Evolutionary conservation across 2,113 vertebrate genomes (phyloP).

Genomic region (Vanacampus margaritifer): DNA sequence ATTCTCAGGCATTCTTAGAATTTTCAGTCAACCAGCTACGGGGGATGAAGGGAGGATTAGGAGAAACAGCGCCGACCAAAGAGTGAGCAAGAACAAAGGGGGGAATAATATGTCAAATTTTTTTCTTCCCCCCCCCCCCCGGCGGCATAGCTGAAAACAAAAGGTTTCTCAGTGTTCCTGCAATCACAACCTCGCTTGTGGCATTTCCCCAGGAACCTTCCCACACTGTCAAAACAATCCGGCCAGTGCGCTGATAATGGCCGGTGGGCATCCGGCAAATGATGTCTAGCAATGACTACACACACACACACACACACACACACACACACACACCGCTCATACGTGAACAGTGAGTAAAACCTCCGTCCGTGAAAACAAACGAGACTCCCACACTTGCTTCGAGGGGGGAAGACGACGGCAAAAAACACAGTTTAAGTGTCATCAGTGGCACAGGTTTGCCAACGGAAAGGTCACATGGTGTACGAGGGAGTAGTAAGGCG

Average conservation of each 20-base stretch:
- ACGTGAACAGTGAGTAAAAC: slow-evolving; percentile 2
- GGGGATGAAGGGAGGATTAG: slow-evolving; percentile 36
- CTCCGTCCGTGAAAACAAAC: slow-evolving; percentile 20
- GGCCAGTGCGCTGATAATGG: slow-evolving; percentile 20
- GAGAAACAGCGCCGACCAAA: slow-evolving; percentile 26
- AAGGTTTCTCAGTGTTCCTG: slow-evolving; percentile 31
- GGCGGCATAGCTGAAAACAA: slow-evolving; percentile 45
- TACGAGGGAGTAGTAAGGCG: background rate
- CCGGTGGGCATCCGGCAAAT: slow-evolving; percentile 12
- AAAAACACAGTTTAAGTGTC: slow-evolving; percentile 5
- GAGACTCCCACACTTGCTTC: slow-evolving; percentile 24
- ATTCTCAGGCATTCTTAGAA: slow-evolving; percentile 14
- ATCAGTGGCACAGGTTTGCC: slow-evolving; percentile 1
- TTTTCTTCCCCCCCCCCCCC: slow-evolving; percentile 2
- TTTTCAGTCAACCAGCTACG: slow-evolving; percentile 14
- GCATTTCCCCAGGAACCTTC: slow-evolving; percentile 60
- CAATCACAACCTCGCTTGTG: slow-evolving; percentile 24
- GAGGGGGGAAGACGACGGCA: background rate
- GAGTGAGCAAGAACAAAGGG: slow-evolving; percentile 30
- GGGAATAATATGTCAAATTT: slow-evolving; percentile 20
- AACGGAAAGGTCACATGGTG: slow-evolving; percentile 27
- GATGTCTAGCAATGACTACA: background rate
- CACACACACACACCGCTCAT: background rate
- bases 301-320: background rate
- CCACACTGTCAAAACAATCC: slow-evolving; percentile 52